Base-by-base conservation (phyloP, 2,888 invertebrate species). In the Elegia similella region DNA sequence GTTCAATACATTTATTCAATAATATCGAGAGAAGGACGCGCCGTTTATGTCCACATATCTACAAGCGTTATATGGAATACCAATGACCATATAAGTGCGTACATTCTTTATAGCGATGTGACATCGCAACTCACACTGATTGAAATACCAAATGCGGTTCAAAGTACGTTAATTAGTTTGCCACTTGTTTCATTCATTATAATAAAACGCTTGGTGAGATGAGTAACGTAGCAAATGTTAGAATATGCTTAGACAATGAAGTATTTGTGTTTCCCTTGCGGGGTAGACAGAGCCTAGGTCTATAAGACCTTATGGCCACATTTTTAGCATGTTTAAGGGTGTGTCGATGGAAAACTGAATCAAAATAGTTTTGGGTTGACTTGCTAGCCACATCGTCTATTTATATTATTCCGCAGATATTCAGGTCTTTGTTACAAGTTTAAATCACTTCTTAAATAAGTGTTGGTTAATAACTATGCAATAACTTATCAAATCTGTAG, bases 1-100 rank as follows among this genome's bases (percentile, higher is more conserved):
- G 78, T 83, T 77, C 82, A 81, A 82, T 81, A 81, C 80, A 75
- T 75, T 82, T 78, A 82, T 82, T 80, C 78, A 83, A 85, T 86
- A 82, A 79, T 75, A 77, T 73, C 65, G 69, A 63, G 68, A 74
- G 68, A 69, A 72, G 70, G 68, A 67, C 72, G 67, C 60, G 60
- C 55, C 57, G 50, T 42, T 53, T 58, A 64, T 66, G 59, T 48
- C 32, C 48, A 57, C 59, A 67, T 62, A 59, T 56, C 56, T 48
- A 53, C 50, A 34, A 13, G 47, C 13, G 30, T 8, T 16, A 7
- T 50, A 50, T 16, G n/a, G 23, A 47, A 53, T 53, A 43, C 53
- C 56, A 59, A 60, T 58, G 58, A 55, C 46, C 47, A 43, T 53
- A 55, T 47, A 62, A 67, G 68, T 65, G 67, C 72, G 61, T 63